Conservation (phyloP, 2,888 invertebrate genomes). For the Hemithea aestivaria region DNA sequence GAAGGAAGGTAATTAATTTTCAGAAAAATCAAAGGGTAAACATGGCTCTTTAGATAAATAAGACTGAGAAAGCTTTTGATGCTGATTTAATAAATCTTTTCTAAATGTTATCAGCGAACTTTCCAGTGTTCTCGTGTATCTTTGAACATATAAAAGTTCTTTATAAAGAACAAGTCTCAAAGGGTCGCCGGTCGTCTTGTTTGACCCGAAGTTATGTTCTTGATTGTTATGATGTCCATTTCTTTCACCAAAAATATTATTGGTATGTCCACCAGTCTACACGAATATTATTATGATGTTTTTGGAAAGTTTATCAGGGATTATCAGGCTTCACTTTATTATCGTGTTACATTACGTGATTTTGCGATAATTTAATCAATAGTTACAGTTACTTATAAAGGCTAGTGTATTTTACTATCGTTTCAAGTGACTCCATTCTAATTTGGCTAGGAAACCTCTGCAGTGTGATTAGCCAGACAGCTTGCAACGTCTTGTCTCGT, state of each 20-base stretch:
- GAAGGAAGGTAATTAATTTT: too few species aligned
- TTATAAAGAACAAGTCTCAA: constrained; percentile 20
- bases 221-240: constrained; percentile 23
- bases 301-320: too few species aligned
- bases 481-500: constrained; percentile 33
- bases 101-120: constrained; percentile 19
- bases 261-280: constrained; percentile 5
- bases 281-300: background rate
- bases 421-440: background rate
- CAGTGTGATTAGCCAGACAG: constrained; percentile 17
- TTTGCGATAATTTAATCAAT: too few species aligned
- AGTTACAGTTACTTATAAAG: too few species aligned
- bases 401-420: too few species aligned
- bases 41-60: too few species aligned
- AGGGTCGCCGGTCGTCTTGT: constrained; percentile 24
- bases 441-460: constrained; percentile 2
- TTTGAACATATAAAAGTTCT: constrained; percentile 17
- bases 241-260: constrained; percentile 15
- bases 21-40: too few species aligned
- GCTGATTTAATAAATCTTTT: constrained; percentile 17
- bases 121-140: constrained; percentile 13
- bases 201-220: constrained; percentile 26
- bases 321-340: too few species aligned
- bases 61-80: too few species aligned
- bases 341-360: too few species aligned